Evolutionary conservation across 2,113 vertebrate genomes (phyloP).

Genomic region (Hippocampus zosterae): DNA sequence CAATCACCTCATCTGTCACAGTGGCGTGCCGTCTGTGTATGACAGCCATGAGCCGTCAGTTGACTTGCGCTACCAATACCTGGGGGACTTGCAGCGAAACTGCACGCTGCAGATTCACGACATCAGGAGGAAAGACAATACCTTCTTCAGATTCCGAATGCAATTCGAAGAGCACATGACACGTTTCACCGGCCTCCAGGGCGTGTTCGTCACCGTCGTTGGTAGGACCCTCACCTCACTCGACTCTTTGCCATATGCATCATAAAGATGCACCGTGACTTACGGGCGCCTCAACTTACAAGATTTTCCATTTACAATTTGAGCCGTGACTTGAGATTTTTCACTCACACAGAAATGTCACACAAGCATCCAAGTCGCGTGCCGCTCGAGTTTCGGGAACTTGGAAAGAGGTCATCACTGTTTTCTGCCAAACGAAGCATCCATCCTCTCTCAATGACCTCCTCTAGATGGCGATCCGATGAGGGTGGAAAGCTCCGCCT

Average conservation of each 20-base stretch:
- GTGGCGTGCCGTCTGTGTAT: background rate
- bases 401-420: no score
- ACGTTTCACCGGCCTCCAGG: rapidly evolving
- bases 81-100: constrained; percentile 31
- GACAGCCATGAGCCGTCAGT: rapidly evolving
- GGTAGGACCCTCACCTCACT: constrained; percentile 12
- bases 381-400: no score
- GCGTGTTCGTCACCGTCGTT: rapidly evolving
- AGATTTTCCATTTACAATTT: background rate
- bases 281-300: no score
- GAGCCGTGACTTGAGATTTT: background rate
- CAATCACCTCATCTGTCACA: background rate
- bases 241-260: background rate
- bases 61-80: constrained; percentile 12
- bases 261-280: background rate
- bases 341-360: no score
- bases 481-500: background rate
- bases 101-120: constrained; percentile 38
- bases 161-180: rapidly evolving
- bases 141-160: constrained; percentile 34
- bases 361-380: no score
- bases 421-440: no score
- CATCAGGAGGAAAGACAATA: rapidly evolving
- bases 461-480: rapidly evolving
- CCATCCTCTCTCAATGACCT: background rate